Base-by-base conservation (phyloP, 2,113 vertebrate species). In the Phodopus roborovskii region DNA sequence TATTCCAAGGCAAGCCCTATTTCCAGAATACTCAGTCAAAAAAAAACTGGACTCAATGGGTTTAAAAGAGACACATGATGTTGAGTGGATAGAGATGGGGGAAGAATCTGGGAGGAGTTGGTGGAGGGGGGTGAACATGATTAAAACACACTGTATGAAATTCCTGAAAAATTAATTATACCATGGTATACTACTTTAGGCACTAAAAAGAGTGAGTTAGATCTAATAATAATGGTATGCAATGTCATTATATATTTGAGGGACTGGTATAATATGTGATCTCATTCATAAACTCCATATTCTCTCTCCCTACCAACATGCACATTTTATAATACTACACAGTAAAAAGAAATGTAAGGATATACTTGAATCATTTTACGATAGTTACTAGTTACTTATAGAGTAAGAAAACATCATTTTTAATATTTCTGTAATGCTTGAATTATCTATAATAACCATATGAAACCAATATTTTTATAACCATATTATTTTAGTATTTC, bases 221-320 rank as follows among this genome's bases (percentile, higher is more conserved):
- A 62, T 82, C 11, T 94, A 6, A 75, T 78, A 83, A 36, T 50
- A 86, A 48, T 85, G 36, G 81, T 78, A 90, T 33, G n/a, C 9
- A 95, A 62, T 94, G 70, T 20, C 42, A 82, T 90, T 50, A 95
- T 62, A 92, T 83, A 70, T 94, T 42, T 96, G 42, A 97, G 16
- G 87, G 56, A 87, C 30, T 70, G 12, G 33, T 77, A 95, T 74
- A n/a, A 89, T 81, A 22, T 66, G 74, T 81, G 33, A 87, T 84
- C n/a, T 93, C 42, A 95, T 84, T 92, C 86, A 26, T 86, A 26
- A 91, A 88, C 56, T 39, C 16, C 36, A n/a, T 89, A 71, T 73
- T 19, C 16, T 7, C 30, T 6, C 17, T 30, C 17, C 5, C 11
- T 6, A 70, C 1, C 19, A 42, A 86, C 12, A 82, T 64, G 77